Conservation (phyloP, 1,140 invertebrate genomes). For the Drosophila oshimai region DNA sequence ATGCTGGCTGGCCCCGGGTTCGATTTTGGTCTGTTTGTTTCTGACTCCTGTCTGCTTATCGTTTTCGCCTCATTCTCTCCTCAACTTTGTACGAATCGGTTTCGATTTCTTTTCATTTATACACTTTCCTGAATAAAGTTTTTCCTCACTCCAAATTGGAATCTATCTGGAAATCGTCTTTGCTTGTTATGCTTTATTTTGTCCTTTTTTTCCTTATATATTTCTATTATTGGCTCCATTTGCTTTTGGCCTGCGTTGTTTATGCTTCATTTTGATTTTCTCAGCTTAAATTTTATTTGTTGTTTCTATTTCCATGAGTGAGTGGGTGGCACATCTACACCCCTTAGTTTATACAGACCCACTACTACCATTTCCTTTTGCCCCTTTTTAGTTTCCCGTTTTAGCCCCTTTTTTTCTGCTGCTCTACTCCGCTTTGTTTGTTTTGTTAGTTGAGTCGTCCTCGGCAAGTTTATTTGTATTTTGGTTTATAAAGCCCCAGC, state of each 20-base stretch:
- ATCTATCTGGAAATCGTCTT: constrained; percentile 41
- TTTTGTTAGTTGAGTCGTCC: constrained; percentile 76
- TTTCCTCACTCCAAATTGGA: neutral
- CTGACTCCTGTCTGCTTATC: constrained; percentile 57
- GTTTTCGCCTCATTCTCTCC: constrained; percentile 12
- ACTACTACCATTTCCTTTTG: neutral
- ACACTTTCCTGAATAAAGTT: constrained; percentile 62
- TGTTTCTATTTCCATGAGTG: constrained; percentile 75
- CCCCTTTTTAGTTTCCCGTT: constrained; percentile 46
- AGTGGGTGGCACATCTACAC: constrained; percentile 33
- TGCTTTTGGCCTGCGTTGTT: constrained; percentile 66
- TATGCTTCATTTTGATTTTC: constrained; percentile 79
- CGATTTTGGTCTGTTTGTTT: constrained; percentile 18
- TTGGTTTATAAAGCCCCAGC: constrained; percentile 58
- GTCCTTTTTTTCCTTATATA: constrained; percentile 14
- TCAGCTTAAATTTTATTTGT: constrained; percentile 75
- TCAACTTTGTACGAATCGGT: constrained; percentile 47
- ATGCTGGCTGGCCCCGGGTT: constrained; percentile 47
- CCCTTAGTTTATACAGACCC: constrained; percentile 52
- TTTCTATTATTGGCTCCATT: constrained; percentile 77
- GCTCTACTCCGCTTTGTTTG: constrained; percentile 39
- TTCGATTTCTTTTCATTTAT: constrained; percentile 80
- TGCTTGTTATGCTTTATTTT: constrained; percentile 31
- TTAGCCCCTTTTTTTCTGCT: constrained; percentile 43
- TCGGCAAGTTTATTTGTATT: constrained; percentile 71